Percentiles rank a stretch among this genome's conserved stretches.
These are phyloP conservation scores for Xenopus petersii DNA, from an alignment of 2,797 vertebrate species.

Conservation along the genomic window DNA sequence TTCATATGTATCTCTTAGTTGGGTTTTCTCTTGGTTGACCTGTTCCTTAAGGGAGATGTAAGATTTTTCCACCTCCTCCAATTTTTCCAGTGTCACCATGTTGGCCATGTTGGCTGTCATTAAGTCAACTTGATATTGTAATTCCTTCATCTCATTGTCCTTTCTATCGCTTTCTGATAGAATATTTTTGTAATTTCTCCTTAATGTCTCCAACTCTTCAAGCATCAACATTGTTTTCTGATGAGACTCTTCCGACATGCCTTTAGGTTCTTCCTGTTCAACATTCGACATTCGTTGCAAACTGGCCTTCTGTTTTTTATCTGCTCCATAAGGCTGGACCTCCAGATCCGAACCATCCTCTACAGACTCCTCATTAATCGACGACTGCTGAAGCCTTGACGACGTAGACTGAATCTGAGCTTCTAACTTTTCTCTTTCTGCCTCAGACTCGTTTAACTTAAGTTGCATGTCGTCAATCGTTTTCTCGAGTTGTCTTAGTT, in stretches of 20 bases:
- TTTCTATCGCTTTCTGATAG: slow-evolving; percentile 71
- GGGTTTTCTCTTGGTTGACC: slow-evolving; percentile 71
- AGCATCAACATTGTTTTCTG: slow-evolving; percentile 51
- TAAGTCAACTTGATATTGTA: slow-evolving; percentile 74
- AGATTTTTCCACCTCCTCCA: slow-evolving; percentile 69
- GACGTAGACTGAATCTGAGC: slow-evolving; percentile 65
- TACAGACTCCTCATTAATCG: slow-evolving; percentile 64
- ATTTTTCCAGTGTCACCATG: slow-evolving; percentile 65
- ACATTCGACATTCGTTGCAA: slow-evolving; percentile 65
- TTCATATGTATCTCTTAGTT: slow-evolving; percentile 78
- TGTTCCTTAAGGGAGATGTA: slow-evolving; percentile 71
- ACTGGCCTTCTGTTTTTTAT: slow-evolving; percentile 74
- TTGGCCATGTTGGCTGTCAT: slow-evolving; percentile 51
- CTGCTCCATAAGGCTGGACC: slow-evolving; percentile 76
- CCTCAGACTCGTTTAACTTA: slow-evolving; percentile 74
- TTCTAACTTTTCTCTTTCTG: slow-evolving; percentile 72
- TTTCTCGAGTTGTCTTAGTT: slow-evolving; percentile 71
- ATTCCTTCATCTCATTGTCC: slow-evolving; percentile 66
- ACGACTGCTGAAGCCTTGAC: slow-evolving; percentile 43
- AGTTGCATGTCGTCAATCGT: slow-evolving; percentile 72
- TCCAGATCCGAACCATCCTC: slow-evolving; percentile 80
- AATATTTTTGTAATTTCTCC: slow-evolving; percentile 68
- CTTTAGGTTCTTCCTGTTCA: slow-evolving; percentile 54
- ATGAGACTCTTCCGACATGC: slow-evolving; percentile 52
- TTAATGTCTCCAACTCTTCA: slow-evolving; percentile 74